These are phyloP conservation scores for Rapana venosa DNA, from an alignment of 2,888 invertebrate species.

Conservation along the genomic window DNA sequence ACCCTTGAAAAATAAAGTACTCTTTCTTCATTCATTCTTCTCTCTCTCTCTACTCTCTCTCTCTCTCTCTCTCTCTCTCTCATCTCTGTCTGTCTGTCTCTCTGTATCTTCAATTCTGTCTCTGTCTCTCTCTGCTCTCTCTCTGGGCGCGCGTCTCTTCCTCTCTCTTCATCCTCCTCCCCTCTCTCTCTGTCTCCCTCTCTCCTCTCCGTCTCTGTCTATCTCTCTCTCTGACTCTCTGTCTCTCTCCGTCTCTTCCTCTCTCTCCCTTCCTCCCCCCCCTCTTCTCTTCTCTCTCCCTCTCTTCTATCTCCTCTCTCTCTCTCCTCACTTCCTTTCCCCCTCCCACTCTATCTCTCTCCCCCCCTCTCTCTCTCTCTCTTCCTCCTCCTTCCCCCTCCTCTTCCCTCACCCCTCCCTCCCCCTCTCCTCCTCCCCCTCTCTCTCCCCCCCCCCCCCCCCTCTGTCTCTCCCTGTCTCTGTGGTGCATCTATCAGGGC, in stretches of 20 bases:
- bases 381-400: not conserved
- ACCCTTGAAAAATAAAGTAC: too few relatives aligned
- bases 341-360: not conserved
- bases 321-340: not conserved
- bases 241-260: not conserved
- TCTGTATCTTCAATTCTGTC: not conserved
- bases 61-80: too few relatives aligned
- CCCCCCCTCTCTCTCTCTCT: not conserved
- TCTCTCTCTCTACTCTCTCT: too few relatives aligned
- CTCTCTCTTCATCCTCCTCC: too few relatives aligned
- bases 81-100: not conserved
- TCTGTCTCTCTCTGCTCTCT: not conserved
- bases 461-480: too few relatives aligned
- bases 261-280: not conserved
- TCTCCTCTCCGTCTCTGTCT: not conserved
- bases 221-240: not conserved
- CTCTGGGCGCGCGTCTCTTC: not conserved
- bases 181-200: not conserved
- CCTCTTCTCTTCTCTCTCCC: not conserved
- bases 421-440: too few relatives aligned
- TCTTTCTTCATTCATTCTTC: too few relatives aligned
- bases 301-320: not conserved
- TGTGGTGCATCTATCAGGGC: not conserved
- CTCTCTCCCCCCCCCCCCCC: not conserved
- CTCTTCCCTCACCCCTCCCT: not conserved